Evolutionary conservation across 23 tunicate genomes (phyloP), one percentile per base, ranked within the genome.

Genomic region (Clavelina lepadiformis): DNA sequence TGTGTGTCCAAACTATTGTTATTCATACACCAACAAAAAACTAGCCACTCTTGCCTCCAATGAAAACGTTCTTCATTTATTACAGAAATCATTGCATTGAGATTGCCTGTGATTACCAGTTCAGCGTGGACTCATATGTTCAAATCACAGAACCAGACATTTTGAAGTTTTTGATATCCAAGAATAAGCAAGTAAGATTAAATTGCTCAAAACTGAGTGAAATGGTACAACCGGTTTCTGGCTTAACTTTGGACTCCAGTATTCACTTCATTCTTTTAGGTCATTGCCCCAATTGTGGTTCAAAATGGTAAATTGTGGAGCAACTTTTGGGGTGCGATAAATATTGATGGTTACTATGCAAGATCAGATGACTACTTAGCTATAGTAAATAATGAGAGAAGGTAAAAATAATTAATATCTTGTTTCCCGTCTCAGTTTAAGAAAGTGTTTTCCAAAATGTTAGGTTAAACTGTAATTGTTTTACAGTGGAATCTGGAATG

Each of bases 311-410:
- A 81, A 49, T 31, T 80, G 23, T 93, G 98, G 98, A 56, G 77
- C 35, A 93, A 85, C 62, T 93, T 83, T 53, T 93, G 98, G 98
- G 98, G 98, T n/a, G 98, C 98, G 5, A 29, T 93, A 29, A 85
- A 79, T 33, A 41, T 49, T 24, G 98, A 84, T 74, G 98, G 98
- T 2, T 91, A 63, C 61, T 91, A 91, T 60, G 82, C 87, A 20
- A 46, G 98, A 61, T 82, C 92, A 5, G 88, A 73, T 31, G 98
- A 93, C 60, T 93, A 93, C 53, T 38, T 84, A 11, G 77, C 64
- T 0, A 78, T 84, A 35, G 88, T 93, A 20, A 69, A 93, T 47
- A 37, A 54, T 31, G 79, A 78, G 61, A 73, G 69, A 62, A 74
- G 46, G 95, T 86, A 33, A 75, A n/a, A n/a, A n/a, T n/a, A n/a